Conservation (phyloP, 2,113 vertebrate species). For the Marmota monax region DNA sequence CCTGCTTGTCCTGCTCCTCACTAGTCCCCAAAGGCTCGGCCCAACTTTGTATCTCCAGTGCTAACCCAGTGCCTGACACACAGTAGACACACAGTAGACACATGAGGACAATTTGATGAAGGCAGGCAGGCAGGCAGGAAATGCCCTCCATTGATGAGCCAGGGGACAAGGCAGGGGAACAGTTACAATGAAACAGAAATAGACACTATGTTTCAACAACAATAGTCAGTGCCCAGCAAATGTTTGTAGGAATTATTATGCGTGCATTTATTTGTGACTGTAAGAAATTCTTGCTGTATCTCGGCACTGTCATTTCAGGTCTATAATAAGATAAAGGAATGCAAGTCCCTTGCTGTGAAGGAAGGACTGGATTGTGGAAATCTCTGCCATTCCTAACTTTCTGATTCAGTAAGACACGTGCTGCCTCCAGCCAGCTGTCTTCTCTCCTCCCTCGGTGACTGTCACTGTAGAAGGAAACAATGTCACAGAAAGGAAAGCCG, state of each 20-base stretch:
- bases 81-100: background rate
- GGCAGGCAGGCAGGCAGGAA: background rate
- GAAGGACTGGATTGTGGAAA: background rate
- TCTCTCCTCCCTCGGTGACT: background rate
- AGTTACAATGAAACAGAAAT: background rate
- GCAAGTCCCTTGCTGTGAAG: background rate
- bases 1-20: background rate
- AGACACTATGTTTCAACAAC: background rate
- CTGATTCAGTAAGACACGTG: accelerated
- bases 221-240: background rate
- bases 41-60: background rate
- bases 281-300: background rate
- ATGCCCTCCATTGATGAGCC: background rate
- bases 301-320: background rate
- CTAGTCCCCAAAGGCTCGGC: accelerated
- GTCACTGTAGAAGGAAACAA: background rate
- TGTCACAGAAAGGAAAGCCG: accelerated
- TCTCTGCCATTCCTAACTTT: background rate
- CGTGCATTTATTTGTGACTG: background rate
- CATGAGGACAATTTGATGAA: background rate
- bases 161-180: too few relatives aligned
- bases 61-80: background rate
- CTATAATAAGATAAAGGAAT: background rate
- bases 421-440: too few relatives aligned
- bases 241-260: background rate